Percentiles rank a stretch among this genome's conserved stretches.
These are phyloP conservation scores for Oedothorax gibbosus DNA, from an alignment of 1,140 invertebrate genomes.

Conservation along the genomic window DNA sequence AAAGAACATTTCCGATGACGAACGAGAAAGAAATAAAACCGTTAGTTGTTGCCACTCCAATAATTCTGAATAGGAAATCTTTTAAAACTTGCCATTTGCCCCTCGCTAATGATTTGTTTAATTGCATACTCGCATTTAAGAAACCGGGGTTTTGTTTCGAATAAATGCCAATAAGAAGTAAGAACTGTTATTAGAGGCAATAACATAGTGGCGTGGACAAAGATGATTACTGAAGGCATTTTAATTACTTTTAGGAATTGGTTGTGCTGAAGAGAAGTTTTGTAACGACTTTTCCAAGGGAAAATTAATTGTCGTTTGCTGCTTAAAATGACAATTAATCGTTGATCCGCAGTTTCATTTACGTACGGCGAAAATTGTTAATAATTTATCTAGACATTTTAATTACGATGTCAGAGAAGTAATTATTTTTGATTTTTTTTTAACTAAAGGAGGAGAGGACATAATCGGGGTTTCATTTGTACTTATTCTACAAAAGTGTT, in stretches of 20 bases:
- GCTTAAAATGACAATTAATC: conserved; percentile 52
- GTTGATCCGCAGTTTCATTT: conserved; percentile 56
- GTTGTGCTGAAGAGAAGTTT: conserved; percentile 37
- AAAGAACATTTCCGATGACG: not conserved
- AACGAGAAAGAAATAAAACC: conserved; percentile 20
- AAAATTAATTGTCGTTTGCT: conserved; percentile 57
- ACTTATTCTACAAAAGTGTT: too few relatives aligned
- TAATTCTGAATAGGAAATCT: conserved; percentile 51
- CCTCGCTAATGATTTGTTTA: conserved; percentile 54
- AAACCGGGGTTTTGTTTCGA: conserved; percentile 43
- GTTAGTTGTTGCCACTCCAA: conserved; percentile 34
- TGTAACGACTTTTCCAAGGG: conserved; percentile 51
- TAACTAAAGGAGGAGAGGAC: too few relatives aligned
- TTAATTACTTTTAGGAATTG: conserved; percentile 52
- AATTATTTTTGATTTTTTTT: conserved; percentile 49
- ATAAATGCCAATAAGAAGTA: conserved; percentile 56
- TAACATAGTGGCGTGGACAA: conserved; percentile 30
- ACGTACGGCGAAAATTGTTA: conserved; percentile 50
- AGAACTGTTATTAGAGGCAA: conserved; percentile 51
- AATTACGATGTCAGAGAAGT: conserved; percentile 55
- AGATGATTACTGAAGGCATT: conserved; percentile 53
- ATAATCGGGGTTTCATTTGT: too few relatives aligned
- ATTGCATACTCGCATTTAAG: conserved; percentile 50
- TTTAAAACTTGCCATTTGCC: conserved; percentile 46
- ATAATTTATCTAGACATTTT: conserved; percentile 57